Evolutionary conservation across 2,113 vertebrate species (phyloP).

Genomic region (Proterorhinus semilunaris): DNA sequence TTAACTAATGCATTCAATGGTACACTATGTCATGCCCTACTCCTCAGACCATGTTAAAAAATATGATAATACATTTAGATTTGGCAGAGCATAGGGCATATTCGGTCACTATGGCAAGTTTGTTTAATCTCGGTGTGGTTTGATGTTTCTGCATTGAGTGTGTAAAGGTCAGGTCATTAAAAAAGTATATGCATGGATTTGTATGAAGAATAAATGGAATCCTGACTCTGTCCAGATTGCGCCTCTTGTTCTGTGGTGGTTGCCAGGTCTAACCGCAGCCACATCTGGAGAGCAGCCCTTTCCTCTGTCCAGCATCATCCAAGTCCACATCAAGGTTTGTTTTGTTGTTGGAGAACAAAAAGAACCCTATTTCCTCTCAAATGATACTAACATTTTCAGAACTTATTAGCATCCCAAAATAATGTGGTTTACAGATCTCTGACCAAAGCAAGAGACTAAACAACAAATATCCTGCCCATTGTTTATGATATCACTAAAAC

Average conservation of each 20-base stretch:
- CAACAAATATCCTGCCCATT: background rate
- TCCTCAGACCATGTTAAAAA: background rate
- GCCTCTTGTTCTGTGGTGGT: slow-evolving; percentile 1
- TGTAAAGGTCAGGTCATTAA: background rate
- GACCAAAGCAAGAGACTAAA: background rate
- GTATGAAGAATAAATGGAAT: background rate
- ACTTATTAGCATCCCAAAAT: background rate
- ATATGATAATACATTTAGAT: background rate
- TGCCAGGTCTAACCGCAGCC: slow-evolving; percentile 3
- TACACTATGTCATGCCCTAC: background rate
- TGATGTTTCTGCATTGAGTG: background rate
- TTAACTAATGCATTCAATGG: background rate
- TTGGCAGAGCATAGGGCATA: background rate
- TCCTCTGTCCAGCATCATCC: slow-evolving; percentile 4
- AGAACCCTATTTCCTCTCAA: background rate
- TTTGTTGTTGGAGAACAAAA: background rate
- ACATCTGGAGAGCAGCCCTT: slow-evolving; percentile 24
- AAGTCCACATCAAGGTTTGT: slow-evolving; percentile 15
- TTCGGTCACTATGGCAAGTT: background rate
- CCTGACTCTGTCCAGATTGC: background rate
- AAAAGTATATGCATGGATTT: background rate
- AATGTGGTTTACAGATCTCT: background rate
- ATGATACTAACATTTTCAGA: slow-evolving; percentile 4
- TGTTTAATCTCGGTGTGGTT: background rate
- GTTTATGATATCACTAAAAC: background rate